phyloP scores from a whole-genome alignment of 1,140 invertebrate species.

The Acromyrmex heyeri region DNA sequence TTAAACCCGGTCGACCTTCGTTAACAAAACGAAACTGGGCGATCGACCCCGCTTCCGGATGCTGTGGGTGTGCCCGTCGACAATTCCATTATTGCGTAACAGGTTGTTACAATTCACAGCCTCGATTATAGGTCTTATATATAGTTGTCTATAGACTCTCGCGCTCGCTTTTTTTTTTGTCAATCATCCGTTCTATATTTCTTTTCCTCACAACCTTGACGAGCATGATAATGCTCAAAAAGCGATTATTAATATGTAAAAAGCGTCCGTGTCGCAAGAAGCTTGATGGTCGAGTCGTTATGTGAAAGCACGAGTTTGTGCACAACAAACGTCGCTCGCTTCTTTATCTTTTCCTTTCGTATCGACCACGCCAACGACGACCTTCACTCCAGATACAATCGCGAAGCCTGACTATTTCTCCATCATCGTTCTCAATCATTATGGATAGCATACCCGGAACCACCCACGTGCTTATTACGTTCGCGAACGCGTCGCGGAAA shows the following conservation, averaged over 20 bases:
- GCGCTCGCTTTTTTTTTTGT: slow-evolving; percentile 13
- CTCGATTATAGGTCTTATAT: slow-evolving; percentile 24
- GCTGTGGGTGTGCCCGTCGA: slow-evolving; percentile 37
- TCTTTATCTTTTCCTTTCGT: slow-evolving; percentile 12
- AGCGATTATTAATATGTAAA: background rate
- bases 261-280: background rate
- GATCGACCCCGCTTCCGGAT: slow-evolving; percentile 62
- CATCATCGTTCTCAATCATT: background rate
- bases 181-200: slow-evolving; percentile 16
- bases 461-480: slow-evolving; percentile 31
- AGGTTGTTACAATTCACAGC: slow-evolving; percentile 1
- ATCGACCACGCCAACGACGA: background rate
- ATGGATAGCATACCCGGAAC: slow-evolving; percentile 11
- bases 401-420: slow-evolving; percentile 17
- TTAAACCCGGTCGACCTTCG: slow-evolving; percentile 63
- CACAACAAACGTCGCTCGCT: background rate
- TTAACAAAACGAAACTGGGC: slow-evolving; percentile 49
- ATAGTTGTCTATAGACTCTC: background rate
- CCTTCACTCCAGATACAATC: slow-evolving; percentile 37
- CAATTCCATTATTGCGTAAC: slow-evolving; percentile 59
- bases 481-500: background rate
- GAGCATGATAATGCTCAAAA: background rate
- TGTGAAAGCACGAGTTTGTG: background rate
- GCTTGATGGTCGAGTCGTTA: background rate
- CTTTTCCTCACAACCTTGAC: background rate